Percentiles rank a stretch among this genome's conserved stretches.
Evolutionary conservation across 2,797 vertebrate species (phyloP).

Genomic region (Falco rusticolus): DNA sequence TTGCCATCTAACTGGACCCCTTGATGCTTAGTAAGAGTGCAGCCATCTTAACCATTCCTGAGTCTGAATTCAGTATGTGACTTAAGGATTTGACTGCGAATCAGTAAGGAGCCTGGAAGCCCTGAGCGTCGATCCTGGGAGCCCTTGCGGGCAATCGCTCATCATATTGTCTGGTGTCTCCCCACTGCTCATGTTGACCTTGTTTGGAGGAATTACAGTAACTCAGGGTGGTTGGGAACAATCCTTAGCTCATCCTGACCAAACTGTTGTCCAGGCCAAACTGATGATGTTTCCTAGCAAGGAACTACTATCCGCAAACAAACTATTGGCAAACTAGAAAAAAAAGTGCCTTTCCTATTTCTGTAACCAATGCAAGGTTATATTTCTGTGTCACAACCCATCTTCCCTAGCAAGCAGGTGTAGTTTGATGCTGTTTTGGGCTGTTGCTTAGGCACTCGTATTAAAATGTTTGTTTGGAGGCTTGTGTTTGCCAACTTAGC

Average conservation of each 20-base stretch:
- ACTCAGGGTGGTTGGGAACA: neutral
- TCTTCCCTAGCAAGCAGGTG: neutral
- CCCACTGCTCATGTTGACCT: neutral
- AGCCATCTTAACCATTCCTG: neutral
- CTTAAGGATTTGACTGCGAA: neutral
- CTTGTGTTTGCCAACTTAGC: neutral
- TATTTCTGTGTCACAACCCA: too few relatives aligned
- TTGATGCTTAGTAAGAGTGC: neutral
- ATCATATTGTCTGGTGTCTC: fast-evolving
- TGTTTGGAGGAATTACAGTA: neutral
- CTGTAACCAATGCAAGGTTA: neutral
- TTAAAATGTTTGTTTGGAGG: neutral
- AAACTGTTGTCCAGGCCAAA: neutral
- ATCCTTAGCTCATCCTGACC: neutral
- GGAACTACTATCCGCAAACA: neutral
- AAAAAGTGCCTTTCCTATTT: neutral
- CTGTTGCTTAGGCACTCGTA: neutral
- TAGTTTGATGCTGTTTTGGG: neutral
- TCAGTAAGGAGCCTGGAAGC: neutral
- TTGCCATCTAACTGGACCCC: neutral
- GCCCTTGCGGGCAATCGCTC: neutral
- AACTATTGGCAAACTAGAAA: neutral
- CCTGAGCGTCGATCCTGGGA: fast-evolving
- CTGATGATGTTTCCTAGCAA: neutral
- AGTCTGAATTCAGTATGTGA: neutral